These are phyloP conservation scores for Pyralis farinalis DNA, from an alignment of 2,888 invertebrate genomes.

Conservation along the genomic window DNA sequence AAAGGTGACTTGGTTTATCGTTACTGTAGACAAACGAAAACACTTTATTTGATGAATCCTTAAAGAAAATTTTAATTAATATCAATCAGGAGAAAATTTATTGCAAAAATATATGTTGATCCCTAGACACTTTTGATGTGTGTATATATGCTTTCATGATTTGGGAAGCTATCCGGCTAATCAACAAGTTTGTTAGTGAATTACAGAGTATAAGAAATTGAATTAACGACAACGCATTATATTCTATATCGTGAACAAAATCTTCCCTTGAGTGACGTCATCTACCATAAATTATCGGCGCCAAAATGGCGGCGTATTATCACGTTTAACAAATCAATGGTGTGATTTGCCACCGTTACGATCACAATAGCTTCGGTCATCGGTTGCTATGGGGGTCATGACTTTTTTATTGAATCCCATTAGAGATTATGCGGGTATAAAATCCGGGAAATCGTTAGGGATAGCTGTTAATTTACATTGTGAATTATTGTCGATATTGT, in stretches of 20 bases:
- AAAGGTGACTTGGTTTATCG: too few species aligned
- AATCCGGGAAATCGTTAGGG: slow-evolving; percentile 20
- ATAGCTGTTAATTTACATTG: slow-evolving; percentile 6
- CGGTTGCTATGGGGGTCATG: slow-evolving; percentile 43
- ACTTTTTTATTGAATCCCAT: slow-evolving; percentile 66
- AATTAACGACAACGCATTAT: too few species aligned
- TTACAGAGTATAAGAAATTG: too few species aligned
- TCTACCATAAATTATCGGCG: not conserved
- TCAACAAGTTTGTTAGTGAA: too few species aligned
- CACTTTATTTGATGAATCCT: too few species aligned
- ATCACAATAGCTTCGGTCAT: slow-evolving; percentile 47
- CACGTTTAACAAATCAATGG: slow-evolving; percentile 28
- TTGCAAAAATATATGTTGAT: too few species aligned
- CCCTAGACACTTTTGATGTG: too few species aligned
- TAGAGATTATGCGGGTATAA: slow-evolving; percentile 56
- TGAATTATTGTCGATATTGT: slow-evolving; percentile 3
- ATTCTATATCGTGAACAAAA: not conserved
- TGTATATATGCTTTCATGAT: too few species aligned
- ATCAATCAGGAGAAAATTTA: too few species aligned
- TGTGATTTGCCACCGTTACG: slow-evolving; percentile 53
- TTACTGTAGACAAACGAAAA: too few species aligned
- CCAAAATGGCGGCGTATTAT: not conserved
- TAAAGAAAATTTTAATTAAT: too few species aligned
- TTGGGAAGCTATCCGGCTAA: too few species aligned
- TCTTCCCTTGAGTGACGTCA: slow-evolving; percentile 20